phyloP scores from a whole-genome alignment of 2,797 vertebrate genomes.

The Coendou prehensilis region DNA sequence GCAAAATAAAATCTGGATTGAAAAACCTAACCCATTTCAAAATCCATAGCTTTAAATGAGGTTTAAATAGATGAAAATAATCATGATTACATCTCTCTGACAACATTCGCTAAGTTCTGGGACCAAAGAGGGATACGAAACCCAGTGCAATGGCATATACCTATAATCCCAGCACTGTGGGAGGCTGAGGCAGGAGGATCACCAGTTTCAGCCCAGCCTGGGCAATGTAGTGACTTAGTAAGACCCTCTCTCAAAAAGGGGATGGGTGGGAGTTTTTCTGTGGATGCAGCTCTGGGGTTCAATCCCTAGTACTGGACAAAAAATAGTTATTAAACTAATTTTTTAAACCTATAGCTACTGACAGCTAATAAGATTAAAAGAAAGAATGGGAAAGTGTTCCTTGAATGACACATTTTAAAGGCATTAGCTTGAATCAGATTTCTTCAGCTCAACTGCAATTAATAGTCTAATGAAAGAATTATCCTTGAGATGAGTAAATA shows the following conservation, averaged over 20 bases:
- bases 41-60: background rate
- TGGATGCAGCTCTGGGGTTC: background rate
- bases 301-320: background rate
- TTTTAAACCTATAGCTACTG: slow-evolving; percentile 31
- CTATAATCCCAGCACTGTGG: background rate
- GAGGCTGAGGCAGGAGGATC: background rate
- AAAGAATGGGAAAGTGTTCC: slow-evolving; percentile 66
- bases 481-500: slow-evolving; percentile 45
- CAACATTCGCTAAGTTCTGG: background rate
- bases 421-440: slow-evolving; percentile 57
- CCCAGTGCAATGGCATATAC: background rate
- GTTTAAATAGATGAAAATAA: slow-evolving; percentile 33
- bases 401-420: slow-evolving; percentile 69
- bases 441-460: slow-evolving; percentile 68
- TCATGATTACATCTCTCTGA: background rate
- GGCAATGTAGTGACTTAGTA: background rate
- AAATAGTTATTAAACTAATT: background rate
- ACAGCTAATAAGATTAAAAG: slow-evolving; percentile 45
- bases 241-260: background rate
- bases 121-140: background rate
- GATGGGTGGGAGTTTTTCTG: background rate
- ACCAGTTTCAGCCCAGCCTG: background rate
- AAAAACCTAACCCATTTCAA: background rate
- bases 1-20: background rate
- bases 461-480: slow-evolving; percentile 9